Conservation (phyloP, 1,140 invertebrate species). For the Temnothorax nylanderi region DNA sequence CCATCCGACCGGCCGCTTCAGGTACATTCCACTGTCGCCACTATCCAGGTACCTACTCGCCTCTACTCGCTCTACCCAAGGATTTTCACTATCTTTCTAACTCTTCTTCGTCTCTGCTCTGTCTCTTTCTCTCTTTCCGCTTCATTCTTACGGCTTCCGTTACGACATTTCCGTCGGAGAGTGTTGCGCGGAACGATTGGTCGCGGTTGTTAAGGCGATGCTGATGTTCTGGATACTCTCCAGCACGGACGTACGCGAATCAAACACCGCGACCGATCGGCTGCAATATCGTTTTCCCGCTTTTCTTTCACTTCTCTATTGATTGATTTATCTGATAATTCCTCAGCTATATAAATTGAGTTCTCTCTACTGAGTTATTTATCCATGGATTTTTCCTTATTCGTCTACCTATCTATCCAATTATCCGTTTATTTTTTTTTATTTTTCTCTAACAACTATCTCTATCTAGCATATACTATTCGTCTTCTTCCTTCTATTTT, state of each 20-base stretch:
- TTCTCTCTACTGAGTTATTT: not conserved
- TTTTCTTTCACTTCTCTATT: not conserved
- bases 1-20: constrained; percentile 96
- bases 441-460: constrained; percentile 35
- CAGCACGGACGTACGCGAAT: not conserved
- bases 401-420: not conserved
- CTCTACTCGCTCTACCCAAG: constrained; percentile 86
- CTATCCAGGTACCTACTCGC: constrained; percentile 88
- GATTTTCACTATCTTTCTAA: constrained; percentile 65
- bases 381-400: constrained; percentile 10
- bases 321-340: not conserved
- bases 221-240: not conserved
- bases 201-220: not conserved
- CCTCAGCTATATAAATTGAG: not conserved
- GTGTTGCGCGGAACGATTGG: not conserved
- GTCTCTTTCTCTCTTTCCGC: constrained; percentile 19
- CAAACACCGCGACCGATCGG: not conserved
- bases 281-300: not conserved
- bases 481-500: constrained; percentile 32
- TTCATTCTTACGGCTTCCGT: constrained; percentile 23
- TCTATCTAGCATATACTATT: constrained; percentile 35
- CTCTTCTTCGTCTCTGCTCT: constrained; percentile 48
- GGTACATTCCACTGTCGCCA: constrained; percentile 92
- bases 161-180: not conserved
- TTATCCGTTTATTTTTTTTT: constrained; percentile 22